phyloP scores from a whole-genome alignment of 2,888 invertebrate species.

The Epinotia brunnichana region DNA sequence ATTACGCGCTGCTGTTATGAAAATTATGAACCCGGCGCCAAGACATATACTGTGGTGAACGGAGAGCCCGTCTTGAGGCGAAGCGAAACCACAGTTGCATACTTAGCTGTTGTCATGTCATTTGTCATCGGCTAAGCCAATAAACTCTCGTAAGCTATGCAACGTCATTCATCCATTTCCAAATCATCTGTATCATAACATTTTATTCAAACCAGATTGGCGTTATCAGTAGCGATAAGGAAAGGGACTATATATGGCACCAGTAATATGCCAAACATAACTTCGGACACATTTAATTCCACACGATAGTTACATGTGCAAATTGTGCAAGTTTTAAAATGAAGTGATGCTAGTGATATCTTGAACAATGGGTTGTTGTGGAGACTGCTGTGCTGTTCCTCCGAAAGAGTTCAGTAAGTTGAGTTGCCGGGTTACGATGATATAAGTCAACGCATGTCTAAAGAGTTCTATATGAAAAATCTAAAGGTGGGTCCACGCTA shows the following conservation, averaged over 20 bases:
- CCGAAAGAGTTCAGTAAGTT: slow-evolving; percentile 75
- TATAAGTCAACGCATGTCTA: too few relatives aligned
- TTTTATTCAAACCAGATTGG: slow-evolving; percentile 6
- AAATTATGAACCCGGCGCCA: background rate
- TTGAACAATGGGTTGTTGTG: slow-evolving; percentile 68
- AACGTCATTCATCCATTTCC: background rate
- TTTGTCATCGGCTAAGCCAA: slow-evolving; percentile 8
- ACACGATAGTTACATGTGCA: slow-evolving; percentile 1
- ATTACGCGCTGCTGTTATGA: too few relatives aligned
- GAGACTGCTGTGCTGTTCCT: slow-evolving; percentile 64
- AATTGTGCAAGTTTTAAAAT: background rate
- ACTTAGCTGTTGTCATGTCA: background rate
- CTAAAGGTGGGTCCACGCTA: too few relatives aligned
- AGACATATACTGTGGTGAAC: background rate
- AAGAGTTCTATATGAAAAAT: background rate
- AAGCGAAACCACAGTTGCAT: background rate
- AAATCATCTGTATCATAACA: slow-evolving; percentile 9
- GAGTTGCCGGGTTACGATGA: background rate
- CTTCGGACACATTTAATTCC: slow-evolving; percentile 6
- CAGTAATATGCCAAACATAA: slow-evolving; percentile 26
- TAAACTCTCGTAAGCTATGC: slow-evolving; percentile 38
- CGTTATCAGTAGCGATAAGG: slow-evolving; percentile 39
- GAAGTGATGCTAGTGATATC: slow-evolving; percentile 17
- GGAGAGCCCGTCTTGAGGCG: background rate
- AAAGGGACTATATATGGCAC: slow-evolving; percentile 9